phyloP scores from a whole-genome alignment of 1,140 invertebrate genomes.

The Bombus pyrosoma region DNA sequence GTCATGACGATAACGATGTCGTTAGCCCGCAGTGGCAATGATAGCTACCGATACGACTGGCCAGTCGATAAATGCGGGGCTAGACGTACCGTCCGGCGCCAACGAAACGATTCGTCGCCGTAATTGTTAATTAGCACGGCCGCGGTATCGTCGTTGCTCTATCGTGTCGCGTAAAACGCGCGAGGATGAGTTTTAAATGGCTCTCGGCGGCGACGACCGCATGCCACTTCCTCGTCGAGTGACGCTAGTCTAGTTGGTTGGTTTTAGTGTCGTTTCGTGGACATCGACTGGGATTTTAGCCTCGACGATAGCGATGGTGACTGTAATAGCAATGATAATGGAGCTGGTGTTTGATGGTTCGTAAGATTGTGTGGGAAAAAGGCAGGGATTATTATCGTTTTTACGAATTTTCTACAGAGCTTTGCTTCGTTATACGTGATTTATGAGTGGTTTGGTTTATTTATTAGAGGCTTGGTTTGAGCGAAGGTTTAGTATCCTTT shows the following conservation, averaged over 20 bases:
- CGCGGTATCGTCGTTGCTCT: conserved; percentile 13
- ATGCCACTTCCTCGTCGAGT: neutral
- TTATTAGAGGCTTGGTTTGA: neutral
- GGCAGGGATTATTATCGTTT: no score
- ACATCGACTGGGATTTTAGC: neutral
- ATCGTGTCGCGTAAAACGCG: conserved; percentile 14
- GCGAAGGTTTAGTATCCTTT: no score
- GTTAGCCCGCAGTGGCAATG: conserved; percentile 39
- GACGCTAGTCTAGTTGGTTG: neutral
- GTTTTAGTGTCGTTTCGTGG: neutral
- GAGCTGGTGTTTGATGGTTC: neutral
- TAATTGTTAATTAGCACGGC: conserved; percentile 74
- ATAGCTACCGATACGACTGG: conserved; percentile 52
- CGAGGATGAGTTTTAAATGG: conserved; percentile 15
- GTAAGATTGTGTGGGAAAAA: neutral
- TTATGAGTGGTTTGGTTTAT: neutral
- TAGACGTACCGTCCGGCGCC: conserved; percentile 66
- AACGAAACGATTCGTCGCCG: conserved; percentile 65
- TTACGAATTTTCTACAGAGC: neutral
- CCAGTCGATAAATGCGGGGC: conserved; percentile 57
- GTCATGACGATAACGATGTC: conserved; percentile 61
- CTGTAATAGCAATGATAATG: no score
- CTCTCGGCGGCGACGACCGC: neutral
- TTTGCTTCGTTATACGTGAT: neutral
- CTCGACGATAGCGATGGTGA: neutral